Percentiles rank a stretch among this genome's conserved stretches.
These are phyloP conservation scores for Gymnothorax reevesii DNA, from an alignment of 2,797 vertebrate genomes.

Conservation along the genomic window DNA sequence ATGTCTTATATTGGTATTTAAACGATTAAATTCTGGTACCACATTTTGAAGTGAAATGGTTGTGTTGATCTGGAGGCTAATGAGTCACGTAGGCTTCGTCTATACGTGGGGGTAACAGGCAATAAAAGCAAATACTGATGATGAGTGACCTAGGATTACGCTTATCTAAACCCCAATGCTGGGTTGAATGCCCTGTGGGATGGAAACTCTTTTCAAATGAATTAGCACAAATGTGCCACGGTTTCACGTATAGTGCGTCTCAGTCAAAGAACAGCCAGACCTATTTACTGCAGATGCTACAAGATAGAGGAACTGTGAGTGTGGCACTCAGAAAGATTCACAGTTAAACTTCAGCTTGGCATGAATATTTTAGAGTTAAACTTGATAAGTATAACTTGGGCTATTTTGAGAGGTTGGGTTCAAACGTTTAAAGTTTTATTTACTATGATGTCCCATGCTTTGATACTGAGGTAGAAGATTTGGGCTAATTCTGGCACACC, in stretches of 20 bases:
- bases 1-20: background rate
- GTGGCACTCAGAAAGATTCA: background rate
- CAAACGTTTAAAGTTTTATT: slow-evolving; percentile 8
- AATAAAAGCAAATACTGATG: background rate
- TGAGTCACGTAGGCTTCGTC: background rate
- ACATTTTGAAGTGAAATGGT: background rate
- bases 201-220: background rate
- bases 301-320: background rate
- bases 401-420: background rate
- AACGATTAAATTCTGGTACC: background rate
- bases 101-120: background rate
- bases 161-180: background rate
- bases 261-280: background rate
- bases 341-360: background rate
- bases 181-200: background rate
- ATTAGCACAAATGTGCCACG: background rate
- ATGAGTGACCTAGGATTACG: background rate
- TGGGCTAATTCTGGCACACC: background rate
- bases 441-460: background rate
- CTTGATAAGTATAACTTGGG: background rate
- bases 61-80: background rate
- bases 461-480: background rate
- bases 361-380: background rate
- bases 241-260: background rate
- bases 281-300: background rate